These are phyloP conservation scores for Netelia virgata DNA, from an alignment of 2,888 invertebrate species.

Conservation along the genomic window DNA sequence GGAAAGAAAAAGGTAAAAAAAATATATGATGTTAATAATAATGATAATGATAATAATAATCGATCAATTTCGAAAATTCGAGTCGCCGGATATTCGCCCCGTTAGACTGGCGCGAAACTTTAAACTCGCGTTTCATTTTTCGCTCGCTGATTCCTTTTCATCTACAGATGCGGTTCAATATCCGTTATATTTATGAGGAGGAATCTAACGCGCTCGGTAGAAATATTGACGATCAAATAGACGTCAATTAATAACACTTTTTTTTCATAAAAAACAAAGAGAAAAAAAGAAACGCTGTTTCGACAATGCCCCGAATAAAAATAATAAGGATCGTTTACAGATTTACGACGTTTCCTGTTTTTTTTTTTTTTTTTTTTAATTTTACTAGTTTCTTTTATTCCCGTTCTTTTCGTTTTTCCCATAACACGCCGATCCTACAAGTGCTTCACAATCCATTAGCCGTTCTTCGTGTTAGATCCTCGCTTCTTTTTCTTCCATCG, in stretches of 20 bases:
- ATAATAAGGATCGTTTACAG: conserved; percentile 73
- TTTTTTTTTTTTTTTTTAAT: conserved; percentile 29
- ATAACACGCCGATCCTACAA: conserved; percentile 19
- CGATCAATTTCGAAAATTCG: conserved; percentile 36
- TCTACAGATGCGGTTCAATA: conserved; percentile 1
- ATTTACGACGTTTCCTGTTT: conserved; percentile 60
- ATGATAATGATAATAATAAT: conserved; percentile 39
- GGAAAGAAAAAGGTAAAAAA: conserved; percentile 58
- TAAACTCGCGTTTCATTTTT: no score
- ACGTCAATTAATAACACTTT: conserved; percentile 25
- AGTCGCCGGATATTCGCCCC: conserved; percentile 53
- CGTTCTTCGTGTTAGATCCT: background rate
- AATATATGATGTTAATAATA: conserved; percentile 54
- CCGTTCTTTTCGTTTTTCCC: conserved; percentile 42
- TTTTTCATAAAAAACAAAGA: no score
- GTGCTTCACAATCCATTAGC: conserved; percentile 11
- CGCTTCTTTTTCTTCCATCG: conserved; percentile 64
- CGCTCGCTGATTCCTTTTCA: conserved; percentile 8
- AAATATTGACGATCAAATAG: conserved; percentile 40
- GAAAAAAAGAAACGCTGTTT: background rate
- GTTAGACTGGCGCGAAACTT: no score
- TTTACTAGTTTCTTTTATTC: conserved; percentile 31
- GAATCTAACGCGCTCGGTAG: conserved; percentile 19
- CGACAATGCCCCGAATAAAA: conserved; percentile 42
- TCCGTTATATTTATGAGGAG: background rate